These are phyloP conservation scores for Setophaga petechia DNA, from an alignment of 2,113 vertebrate species.

Conservation along the genomic window DNA sequence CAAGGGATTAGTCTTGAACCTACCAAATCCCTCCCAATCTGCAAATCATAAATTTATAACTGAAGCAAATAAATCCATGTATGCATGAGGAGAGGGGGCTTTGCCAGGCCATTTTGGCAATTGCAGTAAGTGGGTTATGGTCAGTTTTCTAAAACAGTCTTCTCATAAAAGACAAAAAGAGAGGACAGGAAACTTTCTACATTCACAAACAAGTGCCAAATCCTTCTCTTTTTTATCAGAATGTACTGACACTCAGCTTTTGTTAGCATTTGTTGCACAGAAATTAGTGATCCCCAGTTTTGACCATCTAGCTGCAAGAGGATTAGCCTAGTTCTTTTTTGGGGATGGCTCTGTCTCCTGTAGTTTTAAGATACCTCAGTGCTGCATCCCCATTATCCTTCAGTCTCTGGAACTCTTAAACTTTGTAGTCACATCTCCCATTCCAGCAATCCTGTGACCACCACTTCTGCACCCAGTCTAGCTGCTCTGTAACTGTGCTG, in stretches of 20 bases:
- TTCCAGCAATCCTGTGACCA: neutral
- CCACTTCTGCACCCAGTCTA: neutral
- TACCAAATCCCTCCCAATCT: conserved; percentile 33
- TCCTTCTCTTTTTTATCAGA: neutral
- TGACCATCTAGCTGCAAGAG: neutral
- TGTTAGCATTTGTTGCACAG: neutral
- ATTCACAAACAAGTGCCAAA: neutral
- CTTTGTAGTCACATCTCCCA: neutral
- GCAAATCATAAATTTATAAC: conserved; percentile 35
- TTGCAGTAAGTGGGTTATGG: neutral
- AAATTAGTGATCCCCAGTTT: conserved; percentile 1
- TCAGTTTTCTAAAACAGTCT: conserved; percentile 7
- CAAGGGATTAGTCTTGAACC: neutral
- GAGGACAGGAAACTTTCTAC: neutral
- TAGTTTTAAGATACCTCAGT: neutral
- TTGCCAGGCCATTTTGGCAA: neutral
- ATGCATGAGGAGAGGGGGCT: neutral
- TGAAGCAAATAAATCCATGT: neutral
- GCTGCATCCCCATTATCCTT: neutral
- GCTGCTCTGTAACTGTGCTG: neutral
- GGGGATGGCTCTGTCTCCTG: neutral
- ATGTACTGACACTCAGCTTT: neutral
- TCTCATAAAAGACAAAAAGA: neutral
- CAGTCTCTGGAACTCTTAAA: neutral
- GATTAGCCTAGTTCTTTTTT: neutral